Conservation (phyloP, 2,113 vertebrate genomes). For the Nothobranchius kuhntae region DNA sequence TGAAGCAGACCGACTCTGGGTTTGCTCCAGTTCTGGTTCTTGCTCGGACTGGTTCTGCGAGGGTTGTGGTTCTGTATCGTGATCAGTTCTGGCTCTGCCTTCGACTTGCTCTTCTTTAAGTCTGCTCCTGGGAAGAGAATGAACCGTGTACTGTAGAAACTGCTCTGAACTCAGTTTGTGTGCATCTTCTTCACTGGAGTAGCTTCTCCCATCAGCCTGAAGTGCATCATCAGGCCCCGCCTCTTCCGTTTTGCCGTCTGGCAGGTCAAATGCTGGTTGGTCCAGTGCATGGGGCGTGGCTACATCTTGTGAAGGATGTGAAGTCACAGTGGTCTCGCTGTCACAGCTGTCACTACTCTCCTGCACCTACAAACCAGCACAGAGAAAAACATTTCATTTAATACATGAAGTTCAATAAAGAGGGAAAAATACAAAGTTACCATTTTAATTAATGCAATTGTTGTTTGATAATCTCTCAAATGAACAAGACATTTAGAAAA, state of each 20-base stretch:
- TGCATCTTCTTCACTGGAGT: constrained; percentile 57
- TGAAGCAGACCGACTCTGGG: constrained; percentile 2
- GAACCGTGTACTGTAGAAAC: constrained; percentile 78
- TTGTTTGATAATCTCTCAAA: too few species aligned
- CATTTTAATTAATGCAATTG: background rate
- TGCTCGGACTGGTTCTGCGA: constrained; percentile 8
- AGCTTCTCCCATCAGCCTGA: constrained; percentile 20
- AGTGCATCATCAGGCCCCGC: background rate
- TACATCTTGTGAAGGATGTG: constrained; percentile 81
- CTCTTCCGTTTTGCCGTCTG: constrained; percentile 66
- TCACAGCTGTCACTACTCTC: constrained; percentile 96
- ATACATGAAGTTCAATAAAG: background rate
- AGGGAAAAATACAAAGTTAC: background rate
- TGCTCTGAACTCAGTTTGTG: constrained; percentile 45
- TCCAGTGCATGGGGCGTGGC: constrained; percentile 77
- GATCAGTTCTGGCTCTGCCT: background rate
- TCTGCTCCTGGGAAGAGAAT: constrained; percentile 78
- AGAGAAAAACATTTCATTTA: background rate
- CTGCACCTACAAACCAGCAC: constrained; percentile 80
- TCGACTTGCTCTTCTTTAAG: constrained; percentile 7
- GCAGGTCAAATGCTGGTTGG: constrained; percentile 78
- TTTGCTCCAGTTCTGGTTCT: constrained; percentile 13
- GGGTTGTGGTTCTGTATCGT: constrained; percentile 7
- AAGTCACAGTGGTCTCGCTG: constrained; percentile 93
- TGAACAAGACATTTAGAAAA: too few species aligned